Conservation (phyloP, 1,140 invertebrate genomes). For the Stegodyphus mimosarum region DNA sequence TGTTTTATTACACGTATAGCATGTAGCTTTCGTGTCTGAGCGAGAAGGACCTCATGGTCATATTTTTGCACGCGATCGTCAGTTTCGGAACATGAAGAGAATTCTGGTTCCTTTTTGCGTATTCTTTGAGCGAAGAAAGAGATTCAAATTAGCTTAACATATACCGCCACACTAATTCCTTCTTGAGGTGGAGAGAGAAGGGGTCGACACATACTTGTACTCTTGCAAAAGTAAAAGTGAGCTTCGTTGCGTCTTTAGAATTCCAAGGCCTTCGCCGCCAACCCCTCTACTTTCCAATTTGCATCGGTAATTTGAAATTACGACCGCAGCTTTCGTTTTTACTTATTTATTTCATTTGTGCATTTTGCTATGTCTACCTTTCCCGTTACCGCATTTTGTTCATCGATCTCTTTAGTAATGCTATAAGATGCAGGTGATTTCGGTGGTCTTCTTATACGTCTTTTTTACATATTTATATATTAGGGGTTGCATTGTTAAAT, state of each 20-base stretch:
- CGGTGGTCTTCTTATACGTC: too few species aligned
- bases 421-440: too few species aligned
- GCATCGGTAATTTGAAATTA: slow-evolving; percentile 54
- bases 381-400: too few species aligned
- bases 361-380: neutral
- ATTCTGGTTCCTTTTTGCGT: too few species aligned
- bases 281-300: slow-evolving; percentile 36
- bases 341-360: neutral
- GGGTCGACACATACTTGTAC: neutral
- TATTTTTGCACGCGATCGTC: too few species aligned
- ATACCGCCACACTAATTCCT: slow-evolving; percentile 8
- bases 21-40: too few species aligned
- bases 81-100: too few species aligned
- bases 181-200: neutral
- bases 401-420: too few species aligned
- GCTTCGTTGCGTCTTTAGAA: neutral
- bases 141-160: slow-evolving; percentile 43
- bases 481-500: too few species aligned
- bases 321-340: neutral
- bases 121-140: neutral
- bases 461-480: too few species aligned
- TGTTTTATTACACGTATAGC: too few species aligned
- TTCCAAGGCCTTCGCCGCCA: neutral
- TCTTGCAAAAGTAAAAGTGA: slow-evolving; percentile 33
- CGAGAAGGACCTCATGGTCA: too few species aligned